These are phyloP conservation scores for Diachasma alloeum DNA, from an alignment of 1,140 invertebrate genomes.

Conservation along the genomic window DNA sequence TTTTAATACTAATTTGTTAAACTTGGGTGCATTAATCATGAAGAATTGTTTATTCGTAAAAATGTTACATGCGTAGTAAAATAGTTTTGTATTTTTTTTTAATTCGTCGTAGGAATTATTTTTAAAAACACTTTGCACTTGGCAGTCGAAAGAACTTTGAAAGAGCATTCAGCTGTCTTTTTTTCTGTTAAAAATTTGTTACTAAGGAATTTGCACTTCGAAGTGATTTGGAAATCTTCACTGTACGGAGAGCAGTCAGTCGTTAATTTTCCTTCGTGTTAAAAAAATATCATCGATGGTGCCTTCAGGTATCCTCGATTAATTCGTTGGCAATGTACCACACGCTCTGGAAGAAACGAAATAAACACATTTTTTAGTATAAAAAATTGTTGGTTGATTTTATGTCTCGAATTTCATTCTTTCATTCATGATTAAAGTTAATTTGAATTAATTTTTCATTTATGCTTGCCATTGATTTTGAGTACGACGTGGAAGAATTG, in stretches of 20 bases:
- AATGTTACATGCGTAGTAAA: not conserved
- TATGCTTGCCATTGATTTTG: conserved; percentile 34
- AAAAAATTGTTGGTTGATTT: not conserved
- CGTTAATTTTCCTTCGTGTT: not conserved
- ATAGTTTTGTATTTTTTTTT: not conserved
- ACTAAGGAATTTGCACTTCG: not conserved
- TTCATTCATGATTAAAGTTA: not conserved
- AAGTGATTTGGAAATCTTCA: not conserved
- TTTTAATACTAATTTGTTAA: not conserved
- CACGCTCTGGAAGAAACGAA: not conserved
- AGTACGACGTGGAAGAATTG: conserved; percentile 51
- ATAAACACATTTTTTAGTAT: not conserved
- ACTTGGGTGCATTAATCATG: not conserved
- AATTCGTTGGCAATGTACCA: not conserved
- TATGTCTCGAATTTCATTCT: not conserved
- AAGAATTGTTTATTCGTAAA: not conserved
- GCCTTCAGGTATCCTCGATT: not conserved
- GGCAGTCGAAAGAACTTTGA: not conserved
- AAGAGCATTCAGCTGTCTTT: not conserved
- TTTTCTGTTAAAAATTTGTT: not conserved
- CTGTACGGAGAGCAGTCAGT: not conserved
- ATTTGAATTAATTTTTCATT: not conserved
- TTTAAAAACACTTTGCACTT: not conserved
- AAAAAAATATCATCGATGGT: conserved; percentile 1
- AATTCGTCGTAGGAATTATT: not conserved